phyloP scores from a whole-genome alignment of 2,113 vertebrate species.

The Cynopterus brachyotis region DNA sequence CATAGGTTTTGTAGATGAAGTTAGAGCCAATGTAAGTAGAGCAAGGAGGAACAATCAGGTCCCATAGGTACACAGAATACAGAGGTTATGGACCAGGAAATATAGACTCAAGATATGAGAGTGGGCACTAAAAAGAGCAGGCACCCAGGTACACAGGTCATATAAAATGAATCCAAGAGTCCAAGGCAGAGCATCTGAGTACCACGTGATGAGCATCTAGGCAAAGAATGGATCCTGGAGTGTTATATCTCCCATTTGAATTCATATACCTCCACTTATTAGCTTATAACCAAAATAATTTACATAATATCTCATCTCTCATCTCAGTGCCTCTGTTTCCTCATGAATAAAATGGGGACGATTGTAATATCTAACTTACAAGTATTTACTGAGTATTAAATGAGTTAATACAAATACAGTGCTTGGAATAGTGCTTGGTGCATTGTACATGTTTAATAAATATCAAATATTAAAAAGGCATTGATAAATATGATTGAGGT shows the following conservation, averaged over 20 bases:
- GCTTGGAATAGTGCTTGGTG: not conserved
- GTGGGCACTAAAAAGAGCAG: not conserved
- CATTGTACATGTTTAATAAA: not conserved
- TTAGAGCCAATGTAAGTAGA: not conserved
- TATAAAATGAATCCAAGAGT: not conserved
- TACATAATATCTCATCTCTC: not conserved
- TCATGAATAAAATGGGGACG: not conserved
- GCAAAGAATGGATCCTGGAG: not conserved
- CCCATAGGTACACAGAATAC: not conserved
- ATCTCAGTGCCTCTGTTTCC: not conserved
- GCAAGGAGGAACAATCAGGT: not conserved
- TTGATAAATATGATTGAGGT: not conserved
- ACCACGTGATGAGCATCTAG: not conserved
- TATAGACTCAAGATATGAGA: not conserved
- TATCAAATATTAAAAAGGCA: not conserved
- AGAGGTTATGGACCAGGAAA: not conserved
- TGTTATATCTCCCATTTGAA: not conserved
- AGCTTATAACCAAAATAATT: not conserved
- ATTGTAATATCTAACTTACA: not conserved
- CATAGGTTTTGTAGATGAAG: not conserved
- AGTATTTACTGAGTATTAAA: not conserved
- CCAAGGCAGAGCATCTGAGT: not conserved
- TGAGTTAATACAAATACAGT: not conserved
- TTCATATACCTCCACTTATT: not conserved
- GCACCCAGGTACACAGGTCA: not conserved